Base-by-base conservation (phyloP, 2,888 invertebrate genomes). In the Colostygia pectinataria region DNA sequence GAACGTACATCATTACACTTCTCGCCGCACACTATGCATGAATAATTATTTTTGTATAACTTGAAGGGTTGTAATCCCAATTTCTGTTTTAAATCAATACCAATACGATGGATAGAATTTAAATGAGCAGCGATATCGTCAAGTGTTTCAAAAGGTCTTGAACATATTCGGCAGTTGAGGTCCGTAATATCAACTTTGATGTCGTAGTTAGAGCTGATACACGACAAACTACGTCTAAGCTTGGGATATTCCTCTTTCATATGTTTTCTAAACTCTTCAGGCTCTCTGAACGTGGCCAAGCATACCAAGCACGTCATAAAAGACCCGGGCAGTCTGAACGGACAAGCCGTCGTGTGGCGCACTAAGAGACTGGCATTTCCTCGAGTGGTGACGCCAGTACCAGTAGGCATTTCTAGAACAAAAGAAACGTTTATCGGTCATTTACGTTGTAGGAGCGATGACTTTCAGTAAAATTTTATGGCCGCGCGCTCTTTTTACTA, bases 391-490 rank as follows among this genome's bases (percentile, higher is more conserved):
- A 52, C 45, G 24, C 32, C 42, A 61, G 62, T 61, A 60, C 43
- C 49, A 53, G 64, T 57, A 59, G 61, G 59, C 49, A 60, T 51
- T 61, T 70, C 75, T 75, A 75, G 63, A 74, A 75, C 73, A 74
- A 75, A 71, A 74, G 63, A 71, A 72, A 75, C 31, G 38, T 52
- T 38, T 41, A 43, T 54, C 48, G 45, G 47, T 51, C 55, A 56
- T 53, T 55, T 48, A 53, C 43, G 50, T 48, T 41, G 34, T 41
- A 24, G 27, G 25, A 46, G 40, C 36, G 27, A 25, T 23, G 29
- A 12, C 6, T 32, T 4, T 31, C 8, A 5, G 20, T 20, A 10
- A 29, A 5, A 29, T 29, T 29, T 27, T n/a, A 7, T 18, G 9
- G 2, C 13, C 0, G 18, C 13, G 7, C 28, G 7, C 34, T 27